Base-by-base conservation (phyloP, 2,888 invertebrate genomes). In the Invenusta paracnida region DNA sequence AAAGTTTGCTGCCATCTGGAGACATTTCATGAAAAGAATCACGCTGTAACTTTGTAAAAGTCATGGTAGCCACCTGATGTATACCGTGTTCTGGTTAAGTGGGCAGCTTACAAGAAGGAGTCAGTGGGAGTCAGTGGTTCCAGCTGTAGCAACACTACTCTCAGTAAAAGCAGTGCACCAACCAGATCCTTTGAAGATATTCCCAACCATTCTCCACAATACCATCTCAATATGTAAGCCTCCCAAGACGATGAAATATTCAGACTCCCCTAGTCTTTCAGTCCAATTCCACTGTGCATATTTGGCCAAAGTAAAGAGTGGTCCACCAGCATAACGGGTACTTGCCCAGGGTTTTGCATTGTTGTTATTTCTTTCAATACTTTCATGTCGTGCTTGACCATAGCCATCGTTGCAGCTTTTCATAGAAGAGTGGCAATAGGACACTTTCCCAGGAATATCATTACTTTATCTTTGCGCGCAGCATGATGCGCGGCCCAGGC, bases 351-450 rank as follows among this genome's bases (percentile, higher is more conserved):
- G 73, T 73, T 73, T 73, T 25, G 73, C 73, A 73, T 2, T 73
- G 73, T 73, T 73, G 73, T 73, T 73, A 73, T 23, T 73, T 73
- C 73, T 73, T 73, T 73, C 73, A 73, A 23, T 73, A 73, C 73
- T 73, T 73, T 73, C 73, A 73, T 73, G 73, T 73, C 73, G 73
- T 73, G 73, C 83, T 87, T 87, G 13, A 87, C 29, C 87, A 83
- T 87, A 29, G 87, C 83, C 2, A 79, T 67, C 25, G 87, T 79
- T 66, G 85, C 23, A 29, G 87, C 67, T 67, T 85, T 81, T 86
- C 86, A 30, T 86, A 29, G 67, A 86, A 86, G 25, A 86, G 73
- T 23, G 87, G 87, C 81, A 82, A 31, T 17, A 87, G 83, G 28
- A 81, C 28, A 73, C 73, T 73, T 73, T 73, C 23, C 73, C 73